Conservation (phyloP, 2,113 vertebrate genomes). For the Hepsetus odoe region DNA sequence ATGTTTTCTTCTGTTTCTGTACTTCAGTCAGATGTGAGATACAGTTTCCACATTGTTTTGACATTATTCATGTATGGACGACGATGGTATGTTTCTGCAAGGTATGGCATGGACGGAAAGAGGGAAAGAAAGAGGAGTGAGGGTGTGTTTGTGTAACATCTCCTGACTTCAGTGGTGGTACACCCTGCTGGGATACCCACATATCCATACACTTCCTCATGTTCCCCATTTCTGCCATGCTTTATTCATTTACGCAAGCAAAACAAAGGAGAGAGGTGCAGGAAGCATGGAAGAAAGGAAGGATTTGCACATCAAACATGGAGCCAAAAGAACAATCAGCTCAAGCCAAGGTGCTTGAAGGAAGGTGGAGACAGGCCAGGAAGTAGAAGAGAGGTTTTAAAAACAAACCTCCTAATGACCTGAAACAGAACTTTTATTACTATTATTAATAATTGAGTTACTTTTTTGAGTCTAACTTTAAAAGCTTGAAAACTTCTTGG, state of each 20-base stretch:
- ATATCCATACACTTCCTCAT: slow-evolving; percentile 17
- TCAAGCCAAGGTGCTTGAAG: slow-evolving; percentile 20
- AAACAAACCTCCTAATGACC: slow-evolving; percentile 6
- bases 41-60: slow-evolving; percentile 25
- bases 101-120: slow-evolving; percentile 23
- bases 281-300: slow-evolving; percentile 40
- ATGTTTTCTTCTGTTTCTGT: not conserved
- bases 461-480: no score
- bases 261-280: slow-evolving; percentile 48
- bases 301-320: slow-evolving; percentile 57
- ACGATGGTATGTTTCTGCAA: slow-evolving; percentile 9
- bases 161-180: slow-evolving; percentile 38
- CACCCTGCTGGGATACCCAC: slow-evolving; percentile 42
- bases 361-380: slow-evolving; percentile 27
- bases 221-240: not conserved
- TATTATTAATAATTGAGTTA: not conserved
- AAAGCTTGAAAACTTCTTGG: no score
- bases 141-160: slow-evolving; percentile 36
- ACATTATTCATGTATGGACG: not conserved
- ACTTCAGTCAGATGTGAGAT: slow-evolving; percentile 20
- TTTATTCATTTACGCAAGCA: slow-evolving; percentile 44
- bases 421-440: not conserved
- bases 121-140: not conserved
- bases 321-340: slow-evolving; percentile 24
- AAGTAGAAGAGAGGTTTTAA: slow-evolving; percentile 34